These are phyloP conservation scores for Chrysolina oricalcia DNA, from an alignment of 2,888 invertebrate genomes.

Conservation along the genomic window DNA sequence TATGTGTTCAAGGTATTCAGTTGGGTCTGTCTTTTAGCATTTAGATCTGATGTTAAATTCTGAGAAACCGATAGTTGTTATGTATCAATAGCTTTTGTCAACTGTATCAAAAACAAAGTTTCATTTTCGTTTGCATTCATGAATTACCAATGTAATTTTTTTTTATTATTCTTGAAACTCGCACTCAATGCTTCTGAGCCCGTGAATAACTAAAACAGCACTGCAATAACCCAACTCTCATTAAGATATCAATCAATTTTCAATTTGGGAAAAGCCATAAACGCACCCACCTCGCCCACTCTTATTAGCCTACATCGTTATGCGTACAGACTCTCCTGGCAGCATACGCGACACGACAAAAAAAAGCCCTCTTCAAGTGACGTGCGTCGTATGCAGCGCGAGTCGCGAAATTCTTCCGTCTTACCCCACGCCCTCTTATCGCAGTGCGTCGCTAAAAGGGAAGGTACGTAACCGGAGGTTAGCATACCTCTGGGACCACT, in stretches of 20 bases:
- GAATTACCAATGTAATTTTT: too few species aligned
- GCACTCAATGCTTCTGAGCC: too few species aligned
- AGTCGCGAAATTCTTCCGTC: slow-evolving; percentile 41
- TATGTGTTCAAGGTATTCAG: too few species aligned
- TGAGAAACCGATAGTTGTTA: too few species aligned
- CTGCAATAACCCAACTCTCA: too few species aligned
- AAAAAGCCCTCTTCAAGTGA: slow-evolving; percentile 50
- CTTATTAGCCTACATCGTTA: slow-evolving; percentile 49
- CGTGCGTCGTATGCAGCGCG: slow-evolving; percentile 45
- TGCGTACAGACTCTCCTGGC: slow-evolving; percentile 32
- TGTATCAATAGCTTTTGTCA: too few species aligned
- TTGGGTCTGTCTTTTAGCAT: too few species aligned
- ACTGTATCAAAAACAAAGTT: too few species aligned
- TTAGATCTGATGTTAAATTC: too few species aligned
- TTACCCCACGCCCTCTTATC: slow-evolving; percentile 29
- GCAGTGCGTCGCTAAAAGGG: slow-evolving; percentile 68
- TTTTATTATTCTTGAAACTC: too few species aligned
- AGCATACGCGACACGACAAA: slow-evolving; percentile 47
- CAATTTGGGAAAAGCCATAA: neutral
- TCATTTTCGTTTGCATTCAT: too few species aligned
- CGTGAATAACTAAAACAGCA: neutral
- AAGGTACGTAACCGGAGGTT: slow-evolving; percentile 72
- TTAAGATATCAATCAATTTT: slow-evolving; percentile 23
- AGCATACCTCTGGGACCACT: slow-evolving; percentile 71
- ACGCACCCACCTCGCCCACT: slow-evolving; percentile 21